Conservation (phyloP, 2,113 vertebrate species). For the Dolichallabes microphthalmus region DNA sequence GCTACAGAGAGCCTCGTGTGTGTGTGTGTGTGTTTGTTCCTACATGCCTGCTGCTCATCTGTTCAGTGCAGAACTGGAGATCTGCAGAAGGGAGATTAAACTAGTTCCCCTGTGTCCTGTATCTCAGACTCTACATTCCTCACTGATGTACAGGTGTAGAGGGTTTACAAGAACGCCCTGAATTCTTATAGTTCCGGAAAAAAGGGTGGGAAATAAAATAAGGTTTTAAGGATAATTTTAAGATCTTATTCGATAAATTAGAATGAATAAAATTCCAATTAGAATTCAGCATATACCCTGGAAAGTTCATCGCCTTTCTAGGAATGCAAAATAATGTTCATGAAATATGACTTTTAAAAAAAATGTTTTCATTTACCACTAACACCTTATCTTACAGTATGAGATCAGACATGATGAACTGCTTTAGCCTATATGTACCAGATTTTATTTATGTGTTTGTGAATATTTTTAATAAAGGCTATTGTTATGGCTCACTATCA, state of each 20-base stretch:
- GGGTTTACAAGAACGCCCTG: neutral
- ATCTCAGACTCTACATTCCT: neutral
- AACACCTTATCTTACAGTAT: neutral
- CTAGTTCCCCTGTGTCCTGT: neutral
- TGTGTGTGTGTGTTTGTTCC: neutral
- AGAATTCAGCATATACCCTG: neutral
- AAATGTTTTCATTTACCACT: neutral
- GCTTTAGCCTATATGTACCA: neutral
- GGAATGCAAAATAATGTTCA: neutral
- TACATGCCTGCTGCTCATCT: constrained; percentile 23
- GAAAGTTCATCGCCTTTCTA: neutral
- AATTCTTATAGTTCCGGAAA: neutral
- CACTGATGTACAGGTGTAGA: neutral
- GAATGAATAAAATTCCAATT: neutral
- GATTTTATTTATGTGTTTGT: neutral
- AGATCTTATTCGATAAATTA: neutral
- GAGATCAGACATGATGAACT: neutral
- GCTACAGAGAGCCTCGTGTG: neutral
- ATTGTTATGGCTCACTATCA: constrained; percentile 3
- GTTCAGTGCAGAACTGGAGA: neutral
- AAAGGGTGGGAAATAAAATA: neutral
- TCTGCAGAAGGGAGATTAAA: constrained; percentile 11
- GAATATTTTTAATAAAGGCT: constrained; percentile 35
- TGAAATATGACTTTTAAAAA: neutral
- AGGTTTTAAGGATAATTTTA: neutral